A percentile compares a stretch with the other conserved stretches of the same genome.
Conservation (phyloP, 2,113 vertebrate genomes). For the Callaeas wilsoni region DNA sequence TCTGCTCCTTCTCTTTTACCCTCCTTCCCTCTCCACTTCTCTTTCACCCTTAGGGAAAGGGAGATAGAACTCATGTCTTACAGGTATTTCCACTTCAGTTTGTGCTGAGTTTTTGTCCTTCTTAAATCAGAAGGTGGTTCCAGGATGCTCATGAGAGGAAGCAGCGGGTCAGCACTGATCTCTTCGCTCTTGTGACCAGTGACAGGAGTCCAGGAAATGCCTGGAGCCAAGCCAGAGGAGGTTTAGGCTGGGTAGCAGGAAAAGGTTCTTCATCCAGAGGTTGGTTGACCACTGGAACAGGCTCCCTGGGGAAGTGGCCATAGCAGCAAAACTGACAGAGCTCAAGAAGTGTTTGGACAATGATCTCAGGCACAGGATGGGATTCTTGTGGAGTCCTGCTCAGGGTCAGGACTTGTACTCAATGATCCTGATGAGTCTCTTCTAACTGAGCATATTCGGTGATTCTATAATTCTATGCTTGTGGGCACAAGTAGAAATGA, state of each 20-base stretch:
- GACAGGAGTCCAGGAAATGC: neutral
- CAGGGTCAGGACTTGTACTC: neutral
- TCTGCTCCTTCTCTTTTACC: neutral
- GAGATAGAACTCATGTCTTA: neutral
- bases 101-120: neutral
- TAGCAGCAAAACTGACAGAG: neutral
- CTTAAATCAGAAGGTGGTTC: neutral
- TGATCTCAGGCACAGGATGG: neutral
- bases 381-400: neutral
- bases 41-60: neutral
- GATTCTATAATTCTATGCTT: neutral
- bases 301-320: neutral
- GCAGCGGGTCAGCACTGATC: neutral
- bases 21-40: neutral
- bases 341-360: neutral
- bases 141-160: neutral
- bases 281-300: accelerated
- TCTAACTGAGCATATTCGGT: neutral
- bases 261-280: neutral
- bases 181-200: neutral
- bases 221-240: neutral
- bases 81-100: neutral
- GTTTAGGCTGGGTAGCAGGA: neutral
- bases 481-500: neutral
- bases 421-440: neutral